phyloP scores from a whole-genome alignment of 2,888 invertebrate genomes.

The Drosophila acutilabella region DNA sequence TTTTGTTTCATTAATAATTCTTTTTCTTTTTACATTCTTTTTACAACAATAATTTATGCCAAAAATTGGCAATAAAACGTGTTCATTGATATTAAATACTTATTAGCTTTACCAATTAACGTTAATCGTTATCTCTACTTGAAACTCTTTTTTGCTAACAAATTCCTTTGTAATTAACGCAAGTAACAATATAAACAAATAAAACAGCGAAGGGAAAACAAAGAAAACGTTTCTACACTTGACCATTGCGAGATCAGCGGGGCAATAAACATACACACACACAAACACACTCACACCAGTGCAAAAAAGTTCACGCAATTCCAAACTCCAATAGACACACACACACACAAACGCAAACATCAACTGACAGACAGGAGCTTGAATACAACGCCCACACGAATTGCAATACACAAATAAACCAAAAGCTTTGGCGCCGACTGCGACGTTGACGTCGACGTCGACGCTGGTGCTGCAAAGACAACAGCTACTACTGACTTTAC shows the following conservation, averaged over 20 bases:
- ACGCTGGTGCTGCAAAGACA: slow-evolving; percentile 16
- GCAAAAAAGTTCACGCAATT: slow-evolving; percentile 55
- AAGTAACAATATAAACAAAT: neutral
- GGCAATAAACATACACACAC: slow-evolving; percentile 13
- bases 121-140: too few relatives aligned
- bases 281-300: slow-evolving; percentile 8
- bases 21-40: too few relatives aligned
- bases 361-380: slow-evolving; percentile 23
- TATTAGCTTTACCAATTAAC: neutral
- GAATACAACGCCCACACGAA: slow-evolving; percentile 66
- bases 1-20: slow-evolving; percentile 30
- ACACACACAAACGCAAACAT: slow-evolving; percentile 23
- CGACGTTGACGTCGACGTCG: slow-evolving; percentile 9
- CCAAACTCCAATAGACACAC: slow-evolving; percentile 37
- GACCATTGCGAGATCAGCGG: slow-evolving; percentile 27
- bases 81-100: neutral
- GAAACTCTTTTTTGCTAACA: neutral
- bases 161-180: slow-evolving; percentile 4
- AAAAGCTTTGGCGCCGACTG: slow-evolving; percentile 39
- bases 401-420: slow-evolving; percentile 58
- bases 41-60: slow-evolving; percentile 11
- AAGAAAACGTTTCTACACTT: slow-evolving; percentile 24
- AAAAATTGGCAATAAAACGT: neutral
- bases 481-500: slow-evolving; percentile 20
- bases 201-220: slow-evolving; percentile 8